Base-by-base conservation (phyloP, 2,113 vertebrate species). In the Tyrannus savana region DNA sequence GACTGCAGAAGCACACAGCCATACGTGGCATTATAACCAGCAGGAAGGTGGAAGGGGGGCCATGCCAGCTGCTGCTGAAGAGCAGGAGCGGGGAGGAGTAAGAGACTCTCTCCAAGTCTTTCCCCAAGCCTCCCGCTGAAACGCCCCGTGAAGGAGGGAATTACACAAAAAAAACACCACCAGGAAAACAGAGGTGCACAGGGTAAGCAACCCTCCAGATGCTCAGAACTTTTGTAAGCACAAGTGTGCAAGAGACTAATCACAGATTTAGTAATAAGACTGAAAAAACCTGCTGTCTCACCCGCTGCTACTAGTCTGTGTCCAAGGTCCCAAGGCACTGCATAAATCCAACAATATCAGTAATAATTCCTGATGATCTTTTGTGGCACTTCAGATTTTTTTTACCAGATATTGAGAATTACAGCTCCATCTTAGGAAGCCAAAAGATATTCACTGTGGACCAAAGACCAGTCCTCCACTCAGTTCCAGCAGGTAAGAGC, bases 361-460 rank as follows among this genome's bases (percentile, higher is more conserved):
- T 42, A 64, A 56, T 12, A 79, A 87, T n/a, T 87, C 73, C 74
- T 44, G 12, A 47, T 44, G 5, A 64, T 23, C 22, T 72, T 44
- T 12, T 41, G 41, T 47, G 41, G 71, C 28, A 18, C 13, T 64
- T 23, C 17, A 56, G 22, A 8, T 18, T 6, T 64, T 90, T 72
- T 64, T 6, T 4, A 37, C 19, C 25, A 18, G 30, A 13, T 52
- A 49, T 9, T 30, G 0, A 2, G 47, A 84, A 59, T 41, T 52
- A 44, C 19, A 68, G 33, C 14, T 81, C 56, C 33, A 11, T 23
- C 62, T 89, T 18, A 44, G 44, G 82, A 75, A 81, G 41, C 3
- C 2, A 17, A n/a, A 69, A 80, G 44, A 31, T 18, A 41, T 12
- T 82, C 16, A 33, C 4, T 1, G 5, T 0, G 0, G 9, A 44